Percentiles rank a stretch among this genome's conserved stretches.
Evolutionary conservation across 1,140 invertebrate species (phyloP).

Genomic region (Lasaia peninsularis): DNA sequence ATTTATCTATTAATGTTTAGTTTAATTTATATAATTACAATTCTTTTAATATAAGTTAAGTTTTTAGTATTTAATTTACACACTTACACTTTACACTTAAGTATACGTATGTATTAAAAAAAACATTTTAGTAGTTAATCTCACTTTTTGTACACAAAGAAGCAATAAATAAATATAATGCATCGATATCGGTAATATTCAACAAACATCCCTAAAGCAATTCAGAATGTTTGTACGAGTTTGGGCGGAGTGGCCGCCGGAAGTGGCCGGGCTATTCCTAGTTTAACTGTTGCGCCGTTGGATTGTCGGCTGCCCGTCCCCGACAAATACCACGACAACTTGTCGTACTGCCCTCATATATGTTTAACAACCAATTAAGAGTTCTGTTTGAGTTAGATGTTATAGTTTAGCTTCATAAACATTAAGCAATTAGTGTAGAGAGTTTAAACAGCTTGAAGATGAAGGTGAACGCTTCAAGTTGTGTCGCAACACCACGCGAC

Average conservation of each 20-base stretch:
- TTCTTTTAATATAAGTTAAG: no score
- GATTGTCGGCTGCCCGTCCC: conserved; percentile 42
- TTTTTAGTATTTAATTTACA: no score
- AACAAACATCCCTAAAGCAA: conserved; percentile 47
- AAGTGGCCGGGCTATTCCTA: conserved; percentile 57
- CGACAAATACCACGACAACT: conserved; percentile 15
- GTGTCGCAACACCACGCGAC: no score
- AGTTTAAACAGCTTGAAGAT: no score
- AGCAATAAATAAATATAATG: neutral
- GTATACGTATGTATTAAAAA: no score
- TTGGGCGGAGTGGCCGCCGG: conserved; percentile 54
- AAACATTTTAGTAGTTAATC: no score
- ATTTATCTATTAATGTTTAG: no score
- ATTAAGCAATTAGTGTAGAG: neutral
- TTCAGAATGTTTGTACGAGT: conserved; percentile 64
- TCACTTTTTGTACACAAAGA: no score
- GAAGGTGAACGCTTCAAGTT: no score
- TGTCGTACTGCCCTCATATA: conserved; percentile 12
- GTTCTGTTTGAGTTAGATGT: conserved; percentile 19
- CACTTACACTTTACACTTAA: no score
- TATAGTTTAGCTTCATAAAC: conserved; percentile 12
- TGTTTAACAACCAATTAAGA: conserved; percentile 33
- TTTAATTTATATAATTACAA: no score
- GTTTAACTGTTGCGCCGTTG: conserved; percentile 63
- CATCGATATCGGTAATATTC: conserved; percentile 31